These are phyloP conservation scores for Hyles euphorbiae DNA, from an alignment of 1,140 invertebrate genomes.

Conservation along the genomic window DNA sequence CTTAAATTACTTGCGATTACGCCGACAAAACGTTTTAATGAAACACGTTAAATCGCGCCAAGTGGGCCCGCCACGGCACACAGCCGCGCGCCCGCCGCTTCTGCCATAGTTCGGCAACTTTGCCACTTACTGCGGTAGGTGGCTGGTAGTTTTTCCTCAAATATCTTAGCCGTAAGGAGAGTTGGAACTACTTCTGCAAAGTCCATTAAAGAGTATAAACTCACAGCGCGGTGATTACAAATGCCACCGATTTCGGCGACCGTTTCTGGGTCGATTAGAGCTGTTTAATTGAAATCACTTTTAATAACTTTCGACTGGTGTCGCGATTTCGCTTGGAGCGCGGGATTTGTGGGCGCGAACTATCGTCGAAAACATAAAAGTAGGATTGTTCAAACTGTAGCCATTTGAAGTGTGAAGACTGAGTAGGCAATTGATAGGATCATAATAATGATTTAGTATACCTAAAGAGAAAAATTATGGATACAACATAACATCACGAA, in stretches of 20 bases:
- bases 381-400: too few species aligned
- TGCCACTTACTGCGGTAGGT: conserved; percentile 54
- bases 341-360: too few species aligned
- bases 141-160: conserved; percentile 67
- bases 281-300: conserved; percentile 61
- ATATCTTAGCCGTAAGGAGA: conserved; percentile 71
- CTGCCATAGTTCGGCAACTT: conserved; percentile 58
- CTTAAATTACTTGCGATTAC: conserved; percentile 75
- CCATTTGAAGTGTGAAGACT: too few species aligned
- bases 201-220: conserved; percentile 72
- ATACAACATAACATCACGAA: too few species aligned
- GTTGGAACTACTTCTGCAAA: conserved; percentile 68
- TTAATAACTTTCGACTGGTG: conserved; percentile 34
- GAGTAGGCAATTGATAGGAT: too few species aligned
- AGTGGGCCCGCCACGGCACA: conserved; percentile 45
- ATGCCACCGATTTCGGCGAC: conserved; percentile 60
- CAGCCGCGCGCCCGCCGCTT: conserved; percentile 30
- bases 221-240: conserved; percentile 62
- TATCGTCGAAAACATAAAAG: too few species aligned
- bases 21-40: conserved; percentile 73
- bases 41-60: conserved; percentile 70
- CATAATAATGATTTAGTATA: too few species aligned
- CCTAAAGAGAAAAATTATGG: too few species aligned
- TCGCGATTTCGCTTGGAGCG: not conserved
- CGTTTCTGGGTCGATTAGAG: conserved; percentile 57